phyloP scores from a whole-genome alignment of 2,888 invertebrate genomes.

The Neria commutata region DNA sequence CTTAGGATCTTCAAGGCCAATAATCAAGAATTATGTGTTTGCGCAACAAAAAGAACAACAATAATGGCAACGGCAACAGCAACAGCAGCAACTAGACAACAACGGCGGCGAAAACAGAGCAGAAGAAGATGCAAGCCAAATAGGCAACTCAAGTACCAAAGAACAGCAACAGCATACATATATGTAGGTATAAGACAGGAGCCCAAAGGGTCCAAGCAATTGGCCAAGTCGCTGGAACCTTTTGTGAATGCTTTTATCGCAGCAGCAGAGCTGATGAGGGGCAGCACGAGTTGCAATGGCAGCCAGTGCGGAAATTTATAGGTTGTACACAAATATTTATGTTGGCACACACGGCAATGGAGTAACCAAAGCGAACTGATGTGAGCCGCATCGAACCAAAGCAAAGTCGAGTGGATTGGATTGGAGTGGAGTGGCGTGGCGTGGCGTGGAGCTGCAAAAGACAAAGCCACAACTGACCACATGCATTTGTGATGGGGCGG shows the following conservation, averaged over 20 bases:
- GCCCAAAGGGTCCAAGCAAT: not conserved
- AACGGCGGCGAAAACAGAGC: not conserved
- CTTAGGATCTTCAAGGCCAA: conserved; percentile 55
- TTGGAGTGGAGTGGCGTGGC: no score
- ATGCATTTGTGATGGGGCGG: no score
- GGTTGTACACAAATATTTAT: conserved; percentile 23
- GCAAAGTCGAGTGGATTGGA: no score
- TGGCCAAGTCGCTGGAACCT: no score
- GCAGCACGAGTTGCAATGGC: not conserved
- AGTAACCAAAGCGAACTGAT: not conserved
- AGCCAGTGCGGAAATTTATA: conserved; percentile 16
- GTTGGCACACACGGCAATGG: not conserved
- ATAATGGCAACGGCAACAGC: not conserved
- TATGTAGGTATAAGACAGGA: no score
- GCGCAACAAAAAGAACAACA: not conserved
- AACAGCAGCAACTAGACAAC: not conserved
- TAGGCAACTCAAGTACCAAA: not conserved
- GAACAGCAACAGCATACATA: conserved; percentile 1
- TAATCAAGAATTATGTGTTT: conserved; percentile 42
- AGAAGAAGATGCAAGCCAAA: not conserved
- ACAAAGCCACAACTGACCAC: no score
- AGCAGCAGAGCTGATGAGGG: not conserved
- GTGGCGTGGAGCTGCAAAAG: no score
- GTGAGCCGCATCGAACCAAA: not conserved
- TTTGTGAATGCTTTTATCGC: no score